Evolutionary conservation across 2,113 vertebrate genomes (phyloP).

Genomic region (Genyomyrus donnyi): DNA sequence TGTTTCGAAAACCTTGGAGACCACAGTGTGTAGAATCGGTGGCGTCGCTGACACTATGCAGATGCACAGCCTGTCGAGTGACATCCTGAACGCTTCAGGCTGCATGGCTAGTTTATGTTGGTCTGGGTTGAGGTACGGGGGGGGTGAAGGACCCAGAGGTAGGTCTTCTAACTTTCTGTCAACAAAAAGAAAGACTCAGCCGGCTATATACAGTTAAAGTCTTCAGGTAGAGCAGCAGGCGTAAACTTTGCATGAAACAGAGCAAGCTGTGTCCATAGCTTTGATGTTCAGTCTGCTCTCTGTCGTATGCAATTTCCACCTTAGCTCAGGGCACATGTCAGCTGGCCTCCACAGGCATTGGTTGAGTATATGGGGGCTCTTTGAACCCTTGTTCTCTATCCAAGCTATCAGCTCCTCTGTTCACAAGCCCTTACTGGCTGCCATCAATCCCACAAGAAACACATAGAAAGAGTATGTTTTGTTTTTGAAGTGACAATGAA

Average conservation of each 20-base stretch:
- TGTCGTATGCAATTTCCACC: neutral
- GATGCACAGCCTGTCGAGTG: neutral
- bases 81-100: neutral
- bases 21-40: neutral
- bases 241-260: neutral
- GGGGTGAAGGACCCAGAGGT: neutral
- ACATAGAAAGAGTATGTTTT: neutral
- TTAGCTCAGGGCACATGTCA: neutral
- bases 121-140: neutral
- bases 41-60: neutral
- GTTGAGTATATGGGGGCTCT: neutral
- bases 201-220: neutral
- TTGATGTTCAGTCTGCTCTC: neutral
- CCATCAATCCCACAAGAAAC: neutral
- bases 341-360: neutral
- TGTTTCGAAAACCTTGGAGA: neutral
- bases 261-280: neutral
- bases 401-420: neutral
- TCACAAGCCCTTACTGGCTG: neutral
- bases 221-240: neutral
- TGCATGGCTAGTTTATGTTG: slow-evolving; percentile 16
- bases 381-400: neutral
- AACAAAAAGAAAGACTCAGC: neutral
- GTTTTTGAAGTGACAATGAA: neutral
- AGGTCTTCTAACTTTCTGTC: slow-evolving; percentile 1